phyloP scores from a whole-genome alignment of 1,140 invertebrate species.

The Cyclina sinensis region DNA sequence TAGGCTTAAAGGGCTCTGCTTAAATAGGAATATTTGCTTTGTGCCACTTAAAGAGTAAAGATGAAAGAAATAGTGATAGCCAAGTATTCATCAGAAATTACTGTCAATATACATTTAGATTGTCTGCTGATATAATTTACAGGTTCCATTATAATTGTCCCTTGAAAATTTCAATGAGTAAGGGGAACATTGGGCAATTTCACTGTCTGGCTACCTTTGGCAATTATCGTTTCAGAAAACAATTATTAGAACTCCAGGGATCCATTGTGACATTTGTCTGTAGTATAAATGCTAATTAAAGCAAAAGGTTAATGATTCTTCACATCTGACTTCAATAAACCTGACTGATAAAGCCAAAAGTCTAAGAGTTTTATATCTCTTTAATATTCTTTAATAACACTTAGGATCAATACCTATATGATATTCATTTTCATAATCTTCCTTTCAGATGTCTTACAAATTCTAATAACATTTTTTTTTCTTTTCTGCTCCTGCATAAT shows the following conservation, averaged over 20 bases:
- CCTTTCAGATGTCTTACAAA: too few relatives aligned
- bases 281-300: too few relatives aligned
- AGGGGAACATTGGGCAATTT: not conserved
- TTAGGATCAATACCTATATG: too few relatives aligned
- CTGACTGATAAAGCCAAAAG: too few relatives aligned
- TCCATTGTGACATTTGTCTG: too few relatives aligned
- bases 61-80: not conserved
- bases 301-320: too few relatives aligned
- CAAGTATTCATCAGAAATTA: not conserved
- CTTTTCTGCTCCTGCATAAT: too few relatives aligned
- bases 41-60: not conserved
- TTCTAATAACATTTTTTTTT: too few relatives aligned
- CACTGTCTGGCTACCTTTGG: not conserved
- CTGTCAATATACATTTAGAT: slow-evolving; percentile 15
- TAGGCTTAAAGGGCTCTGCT: not conserved
- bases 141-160: not conserved
- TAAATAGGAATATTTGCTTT: slow-evolving; percentile 1
- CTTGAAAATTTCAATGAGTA: not conserved
- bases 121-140: not conserved
- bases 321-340: too few relatives aligned
- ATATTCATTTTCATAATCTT: too few relatives aligned
- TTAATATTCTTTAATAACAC: too few relatives aligned
- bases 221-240: not conserved
- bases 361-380: too few relatives aligned
- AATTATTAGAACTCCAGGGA: not conserved